Evolutionary conservation across 2,113 vertebrate genomes (phyloP).

Genomic region (Poeciliopsis turrubarensis): DNA sequence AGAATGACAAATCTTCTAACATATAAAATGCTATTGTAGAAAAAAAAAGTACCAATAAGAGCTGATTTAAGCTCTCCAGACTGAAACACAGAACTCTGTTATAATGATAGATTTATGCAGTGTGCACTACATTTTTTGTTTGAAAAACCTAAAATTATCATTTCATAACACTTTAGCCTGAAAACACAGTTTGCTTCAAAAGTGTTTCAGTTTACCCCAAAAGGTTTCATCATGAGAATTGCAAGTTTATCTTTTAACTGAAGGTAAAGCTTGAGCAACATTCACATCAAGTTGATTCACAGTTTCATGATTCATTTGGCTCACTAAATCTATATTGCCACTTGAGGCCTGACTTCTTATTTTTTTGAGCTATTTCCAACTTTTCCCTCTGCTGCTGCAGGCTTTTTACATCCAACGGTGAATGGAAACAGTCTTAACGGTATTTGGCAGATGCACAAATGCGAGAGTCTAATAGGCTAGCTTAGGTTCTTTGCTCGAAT

Average conservation of each 20-base stretch:
- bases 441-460: neutral
- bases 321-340: neutral
- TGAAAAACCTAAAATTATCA: neutral
- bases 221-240: neutral
- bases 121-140: neutral
- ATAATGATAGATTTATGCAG: neutral
- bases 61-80: neutral
- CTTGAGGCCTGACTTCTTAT: neutral
- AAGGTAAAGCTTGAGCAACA: neutral
- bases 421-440: neutral
- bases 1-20: too few relatives aligned
- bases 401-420: neutral
- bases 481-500: neutral
- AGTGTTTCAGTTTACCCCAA: neutral
- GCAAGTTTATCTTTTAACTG: neutral
- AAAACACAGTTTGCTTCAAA: neutral
- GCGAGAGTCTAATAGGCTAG: neutral
- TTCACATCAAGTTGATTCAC: neutral
- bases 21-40: too few relatives aligned
- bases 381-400: neutral
- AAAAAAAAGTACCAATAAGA: too few relatives aligned
- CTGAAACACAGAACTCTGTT: neutral
- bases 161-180: neutral
- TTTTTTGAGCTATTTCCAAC: neutral
- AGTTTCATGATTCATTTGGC: slow-evolving; percentile 3